phyloP scores from a whole-genome alignment of 2,888 invertebrate species.

The Hydrotaea diabolus region DNA sequence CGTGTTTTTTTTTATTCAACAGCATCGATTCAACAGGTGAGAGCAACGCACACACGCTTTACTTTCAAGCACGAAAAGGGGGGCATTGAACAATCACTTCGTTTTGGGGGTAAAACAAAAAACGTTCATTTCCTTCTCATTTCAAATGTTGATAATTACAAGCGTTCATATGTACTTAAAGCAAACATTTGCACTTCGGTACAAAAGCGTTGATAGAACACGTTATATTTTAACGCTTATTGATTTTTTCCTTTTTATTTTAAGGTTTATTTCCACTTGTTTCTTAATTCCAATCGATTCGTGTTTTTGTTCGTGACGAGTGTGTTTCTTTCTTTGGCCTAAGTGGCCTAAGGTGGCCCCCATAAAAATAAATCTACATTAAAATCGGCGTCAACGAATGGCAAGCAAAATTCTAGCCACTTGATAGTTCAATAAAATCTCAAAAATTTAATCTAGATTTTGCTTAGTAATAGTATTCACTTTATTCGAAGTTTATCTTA shows the following conservation, averaged over 20 bases:
- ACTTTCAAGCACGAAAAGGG: constrained; percentile 24
- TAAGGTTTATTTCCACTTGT: not conserved
- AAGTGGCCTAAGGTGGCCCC: no score
- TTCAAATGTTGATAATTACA: not conserved
- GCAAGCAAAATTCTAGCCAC: not conserved
- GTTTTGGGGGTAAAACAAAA: no score
- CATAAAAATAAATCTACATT: no score
- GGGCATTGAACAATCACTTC: constrained; percentile 50
- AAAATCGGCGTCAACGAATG: not conserved
- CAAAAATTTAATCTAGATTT: not conserved
- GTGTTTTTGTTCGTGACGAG: not conserved
- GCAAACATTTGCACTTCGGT: not conserved
- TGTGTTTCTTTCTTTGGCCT: no score
- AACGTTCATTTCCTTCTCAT: constrained; percentile 42
- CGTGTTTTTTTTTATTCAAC: not conserved
- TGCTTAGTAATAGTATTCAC: constrained; percentile 7
- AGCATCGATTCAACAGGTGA: not conserved
- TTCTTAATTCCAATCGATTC: not conserved
- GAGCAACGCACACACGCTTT: no score
- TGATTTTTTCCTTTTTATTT: not conserved
- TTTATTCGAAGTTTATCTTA: constrained; percentile 17
- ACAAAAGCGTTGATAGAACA: no score
- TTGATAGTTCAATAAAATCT: not conserved
- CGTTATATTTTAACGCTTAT: no score
- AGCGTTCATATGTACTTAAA: not conserved